Conservation (phyloP, 2,113 vertebrate genomes). For the Mesembrinibis cayennensis region DNA sequence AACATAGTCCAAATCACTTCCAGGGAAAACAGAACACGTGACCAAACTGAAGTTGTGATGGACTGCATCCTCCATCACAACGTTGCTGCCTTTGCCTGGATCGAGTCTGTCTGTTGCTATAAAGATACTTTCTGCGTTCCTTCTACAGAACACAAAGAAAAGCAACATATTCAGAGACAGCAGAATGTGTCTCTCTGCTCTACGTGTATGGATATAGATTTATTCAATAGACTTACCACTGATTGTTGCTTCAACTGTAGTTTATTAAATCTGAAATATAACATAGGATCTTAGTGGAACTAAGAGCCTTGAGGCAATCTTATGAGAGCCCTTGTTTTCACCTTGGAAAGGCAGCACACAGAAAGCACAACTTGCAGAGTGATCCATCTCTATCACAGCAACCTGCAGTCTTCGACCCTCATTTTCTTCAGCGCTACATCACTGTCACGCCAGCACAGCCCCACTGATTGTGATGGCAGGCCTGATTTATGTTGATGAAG, state of each 20-base stretch:
- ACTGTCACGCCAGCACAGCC: background rate
- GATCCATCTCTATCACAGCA: background rate
- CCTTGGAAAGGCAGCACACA: background rate
- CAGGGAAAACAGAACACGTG: background rate
- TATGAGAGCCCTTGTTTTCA: background rate
- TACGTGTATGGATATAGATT: background rate
- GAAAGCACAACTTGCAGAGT: background rate
- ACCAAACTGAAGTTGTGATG: background rate
- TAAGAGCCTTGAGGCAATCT: background rate
- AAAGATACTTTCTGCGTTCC: background rate
- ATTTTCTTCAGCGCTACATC: background rate
- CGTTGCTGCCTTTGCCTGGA: background rate
- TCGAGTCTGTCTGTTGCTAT: background rate
- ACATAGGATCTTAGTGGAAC: background rate
- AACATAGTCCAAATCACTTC: background rate
- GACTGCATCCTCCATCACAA: background rate
- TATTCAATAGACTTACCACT: background rate
- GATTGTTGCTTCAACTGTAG: background rate
- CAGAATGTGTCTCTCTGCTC: background rate
- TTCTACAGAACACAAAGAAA: background rate
- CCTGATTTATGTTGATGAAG: background rate
- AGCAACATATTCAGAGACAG: background rate
- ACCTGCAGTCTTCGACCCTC: background rate
- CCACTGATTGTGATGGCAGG: background rate
- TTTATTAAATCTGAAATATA: background rate